Conservation (phyloP, 2,113 vertebrate species). For the Barnardius zonarius region DNA sequence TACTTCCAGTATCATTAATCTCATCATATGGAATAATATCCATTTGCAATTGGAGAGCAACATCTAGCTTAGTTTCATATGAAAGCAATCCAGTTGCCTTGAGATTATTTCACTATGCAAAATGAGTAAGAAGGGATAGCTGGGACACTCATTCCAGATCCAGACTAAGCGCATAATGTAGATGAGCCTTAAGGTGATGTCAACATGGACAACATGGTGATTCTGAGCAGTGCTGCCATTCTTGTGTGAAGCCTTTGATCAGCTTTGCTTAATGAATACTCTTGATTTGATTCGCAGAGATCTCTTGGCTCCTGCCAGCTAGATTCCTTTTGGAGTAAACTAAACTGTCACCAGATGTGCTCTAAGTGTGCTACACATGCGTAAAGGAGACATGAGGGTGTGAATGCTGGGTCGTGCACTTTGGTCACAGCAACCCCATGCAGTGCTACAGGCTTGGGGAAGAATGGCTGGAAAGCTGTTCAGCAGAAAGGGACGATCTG, state of each 20-base stretch:
- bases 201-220: neutral
- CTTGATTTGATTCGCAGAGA: neutral
- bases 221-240: neutral
- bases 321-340: neutral
- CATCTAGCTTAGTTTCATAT: neutral
- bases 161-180: neutral
- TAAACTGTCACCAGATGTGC: neutral
- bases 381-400: neutral
- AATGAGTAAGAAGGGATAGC: neutral
- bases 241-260: neutral
- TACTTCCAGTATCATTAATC: neutral
- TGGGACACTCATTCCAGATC: neutral
- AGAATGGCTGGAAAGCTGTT: neutral
- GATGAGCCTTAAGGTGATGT: neutral
- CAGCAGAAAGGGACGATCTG: neutral
- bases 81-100: neutral
- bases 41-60: neutral
- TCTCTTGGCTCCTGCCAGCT: neutral
- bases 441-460: neutral
- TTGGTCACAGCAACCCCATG: neutral
- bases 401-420: neutral
- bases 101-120: neutral
- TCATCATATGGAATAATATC: neutral
- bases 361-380: neutral
- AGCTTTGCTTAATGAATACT: neutral